Evolutionary conservation across 2,888 invertebrate genomes (phyloP), one percentile per base, ranked within the genome.

Genomic region (Actias luna): DNA sequence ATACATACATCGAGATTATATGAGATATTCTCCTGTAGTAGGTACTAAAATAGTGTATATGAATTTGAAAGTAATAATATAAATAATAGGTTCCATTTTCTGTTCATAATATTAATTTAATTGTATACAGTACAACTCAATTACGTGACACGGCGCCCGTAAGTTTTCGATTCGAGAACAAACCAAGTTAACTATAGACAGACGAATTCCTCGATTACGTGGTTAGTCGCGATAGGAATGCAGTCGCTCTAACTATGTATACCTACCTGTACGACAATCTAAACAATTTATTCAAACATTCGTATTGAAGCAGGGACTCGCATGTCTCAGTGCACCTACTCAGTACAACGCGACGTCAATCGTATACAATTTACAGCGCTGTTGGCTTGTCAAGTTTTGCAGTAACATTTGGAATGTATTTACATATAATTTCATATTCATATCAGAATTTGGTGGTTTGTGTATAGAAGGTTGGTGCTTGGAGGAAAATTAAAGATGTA

Each of bases 381-480:
- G 85, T 83, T 79, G 84, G 88, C 83, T 87, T 88, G 87, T 88
- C 87, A 87, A 87, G 80, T 85, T 83, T 77, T 75, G 79, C 79
- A 79, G 83, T 76, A 86, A 86, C 82, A 86, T 88, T 89, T 84
- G 85, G 84, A 71, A 77, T 78, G 83, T 80, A 90, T 89, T 89
- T 83, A 83, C 87, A 89, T 90, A 88, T 80, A 83, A 89, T 88
- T 89, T 89, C 87, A 89, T 88, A 89, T 89, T 89, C 89, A 90
- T 89, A 87, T 84, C 81, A 83, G 85, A 87, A 89, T 89, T 88
- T 87, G 87, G 83, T 85, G 76, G 78, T 71, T 72, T 77, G 78
- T 71, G 8, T 50, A 22, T 25, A 12, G 12, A 50, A 22, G 25
- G 46, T 50, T 50, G 25, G 10, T 50, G 25, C 46, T 25, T 50